These are phyloP conservation scores for Sorex araneus DNA, from an alignment of 2,113 vertebrate species.

Conservation along the genomic window DNA sequence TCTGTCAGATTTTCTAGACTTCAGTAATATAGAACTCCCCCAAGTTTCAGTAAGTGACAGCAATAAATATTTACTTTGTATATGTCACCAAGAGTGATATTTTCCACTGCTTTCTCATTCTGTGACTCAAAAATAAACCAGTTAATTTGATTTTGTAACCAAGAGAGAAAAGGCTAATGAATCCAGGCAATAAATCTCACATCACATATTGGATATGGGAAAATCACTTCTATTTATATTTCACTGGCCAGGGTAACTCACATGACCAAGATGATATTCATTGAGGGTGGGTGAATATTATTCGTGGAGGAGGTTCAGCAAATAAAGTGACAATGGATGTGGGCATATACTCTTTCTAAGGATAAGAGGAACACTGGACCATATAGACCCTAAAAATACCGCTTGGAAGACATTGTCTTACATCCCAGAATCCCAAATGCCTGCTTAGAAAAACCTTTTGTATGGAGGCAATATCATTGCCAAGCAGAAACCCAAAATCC, in stretches of 20 bases:
- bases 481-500: too few relatives aligned
- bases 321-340: background rate
- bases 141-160: background rate
- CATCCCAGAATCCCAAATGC: background rate
- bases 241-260: background rate
- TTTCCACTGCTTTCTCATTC: background rate
- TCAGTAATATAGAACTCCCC: background rate
- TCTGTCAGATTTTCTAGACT: background rate
- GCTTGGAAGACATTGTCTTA: background rate
- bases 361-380: fast-evolving
- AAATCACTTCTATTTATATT: background rate
- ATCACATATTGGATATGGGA: background rate
- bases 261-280: fast-evolving
- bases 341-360: background rate
- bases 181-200: background rate
- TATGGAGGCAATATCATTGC: too few relatives aligned
- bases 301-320: background rate
- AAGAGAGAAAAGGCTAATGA: background rate
- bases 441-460: too few relatives aligned
- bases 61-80: background rate
- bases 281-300: too few relatives aligned
- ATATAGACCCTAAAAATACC: background rate
- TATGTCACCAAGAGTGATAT: background rate
- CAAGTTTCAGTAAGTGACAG: background rate
- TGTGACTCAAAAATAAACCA: background rate